Percentiles rank a stretch among this genome's conserved stretches.
These are phyloP conservation scores for Nephrotoma flavescens DNA, from an alignment of 2,888 invertebrate species.

Conservation along the genomic window DNA sequence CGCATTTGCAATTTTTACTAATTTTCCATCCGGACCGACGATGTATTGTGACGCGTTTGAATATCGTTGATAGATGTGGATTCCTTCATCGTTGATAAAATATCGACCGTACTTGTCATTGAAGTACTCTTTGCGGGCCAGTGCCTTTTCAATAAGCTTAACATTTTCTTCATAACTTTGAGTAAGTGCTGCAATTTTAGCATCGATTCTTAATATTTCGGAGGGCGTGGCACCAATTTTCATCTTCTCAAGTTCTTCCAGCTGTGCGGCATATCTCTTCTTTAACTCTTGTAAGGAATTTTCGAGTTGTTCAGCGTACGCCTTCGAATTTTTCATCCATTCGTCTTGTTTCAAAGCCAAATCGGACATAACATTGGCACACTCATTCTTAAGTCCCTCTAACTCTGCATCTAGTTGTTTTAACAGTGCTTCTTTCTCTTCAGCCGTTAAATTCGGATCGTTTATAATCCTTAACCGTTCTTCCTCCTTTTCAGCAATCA, in stretches of 20 bases:
- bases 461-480: background rate
- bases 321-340: background rate
- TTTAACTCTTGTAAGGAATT: background rate
- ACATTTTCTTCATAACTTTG: background rate
- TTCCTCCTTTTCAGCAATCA: background rate
- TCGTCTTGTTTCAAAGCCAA: background rate
- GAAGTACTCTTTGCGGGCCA: background rate
- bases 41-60: background rate
- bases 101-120: background rate
- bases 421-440: background rate
- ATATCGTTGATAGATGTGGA: background rate
- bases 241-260: background rate
- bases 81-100: background rate
- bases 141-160: background rate
- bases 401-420: background rate
- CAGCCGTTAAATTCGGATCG: background rate
- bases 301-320: background rate
- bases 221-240: conserved; percentile 2
- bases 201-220: background rate
- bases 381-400: background rate
- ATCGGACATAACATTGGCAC: background rate
- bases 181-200: background rate
- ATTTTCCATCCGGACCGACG: background rate
- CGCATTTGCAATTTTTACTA: background rate
- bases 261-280: background rate